Evolutionary conservation across 2,888 invertebrate genomes (phyloP), one percentile per base, ranked within the genome.

Genomic region (Papilio gigon): DNA sequence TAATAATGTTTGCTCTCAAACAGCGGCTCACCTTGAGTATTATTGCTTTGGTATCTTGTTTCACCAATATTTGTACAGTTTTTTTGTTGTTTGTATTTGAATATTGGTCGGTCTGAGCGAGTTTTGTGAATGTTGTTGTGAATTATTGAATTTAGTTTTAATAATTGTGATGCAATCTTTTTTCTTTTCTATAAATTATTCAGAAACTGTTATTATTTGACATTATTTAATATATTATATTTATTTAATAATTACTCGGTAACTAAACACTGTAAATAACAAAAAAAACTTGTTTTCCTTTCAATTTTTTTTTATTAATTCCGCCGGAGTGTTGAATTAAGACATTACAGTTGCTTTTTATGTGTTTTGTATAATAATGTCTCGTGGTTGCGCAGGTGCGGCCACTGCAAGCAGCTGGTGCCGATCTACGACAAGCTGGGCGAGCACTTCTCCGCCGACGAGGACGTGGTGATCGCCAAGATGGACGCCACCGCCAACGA

Each of bases 401-500:
- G 98, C 71, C 99, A 99, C 89, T 99, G 99, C 95, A 99, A 99
- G 86, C 98, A 99, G 88, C 93, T 99, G 81, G 97, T 94, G 67
- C 99, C 99, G 30, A 98, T 99, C 89, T 99, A 98, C 93, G 99
- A 99, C 76, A 94, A 99, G 93, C 93, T 99, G 79, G 98, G 95
- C 73, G 98, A 99, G 86, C 97, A 98, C 89, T 99, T 95, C 93
- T 95, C 96, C 89, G 96, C 96, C 81, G 93, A 95, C 77, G 94
- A 94, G 8, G 95, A 95, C 74, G 93, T 99, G 72, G 94, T 99
- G 63, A 96, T 99, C 84, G 99, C 99, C 80, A 99, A 99, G 93
- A 99, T 99, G 94, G 99, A 99, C 92, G 96, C 99, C 72, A 99
- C 99, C 68, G 96, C 95, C 84, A 99, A 99, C 90, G 99, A 99